These are phyloP conservation scores for Hypotaenidia okinawae DNA, from an alignment of 2,797 vertebrate species.

Conservation along the genomic window DNA sequence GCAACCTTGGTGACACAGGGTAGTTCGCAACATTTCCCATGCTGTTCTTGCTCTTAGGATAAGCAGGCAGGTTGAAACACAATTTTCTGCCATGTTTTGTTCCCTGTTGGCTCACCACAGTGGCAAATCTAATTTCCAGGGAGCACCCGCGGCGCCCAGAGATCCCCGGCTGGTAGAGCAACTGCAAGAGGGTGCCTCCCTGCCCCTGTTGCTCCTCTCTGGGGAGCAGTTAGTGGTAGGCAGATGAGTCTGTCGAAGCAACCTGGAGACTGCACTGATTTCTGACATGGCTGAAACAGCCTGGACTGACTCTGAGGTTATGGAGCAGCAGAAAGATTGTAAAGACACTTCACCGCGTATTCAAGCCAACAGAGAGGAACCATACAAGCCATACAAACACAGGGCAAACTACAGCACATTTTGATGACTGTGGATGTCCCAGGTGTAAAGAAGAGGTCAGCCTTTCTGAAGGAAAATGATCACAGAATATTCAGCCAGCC, in stretches of 20 bases:
- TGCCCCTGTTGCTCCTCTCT: not conserved
- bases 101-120: not conserved
- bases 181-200: not conserved
- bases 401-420: not conserved
- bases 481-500: not conserved
- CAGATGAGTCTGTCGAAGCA: not conserved
- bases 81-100: not conserved
- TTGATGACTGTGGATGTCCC: not conserved
- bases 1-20: not conserved
- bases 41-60: not conserved
- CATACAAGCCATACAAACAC: not conserved
- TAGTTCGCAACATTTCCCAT: not conserved
- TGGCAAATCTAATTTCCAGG: not conserved
- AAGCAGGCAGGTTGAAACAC: not conserved
- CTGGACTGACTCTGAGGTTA: not conserved
- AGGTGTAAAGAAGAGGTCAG: not conserved
- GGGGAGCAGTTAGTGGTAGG: not conserved
- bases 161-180: not conserved
- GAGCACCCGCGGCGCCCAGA: not conserved
- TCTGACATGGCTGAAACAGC: not conserved
- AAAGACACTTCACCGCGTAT: not conserved
- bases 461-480: not conserved
- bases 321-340: not conserved
- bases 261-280: not conserved
- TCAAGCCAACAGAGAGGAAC: not conserved